A percentile compares a stretch with the other conserved stretches of the same genome.
These are phyloP conservation scores for Acanthornis magna DNA, from an alignment of 2,797 vertebrate genomes.

Conservation along the genomic window DNA sequence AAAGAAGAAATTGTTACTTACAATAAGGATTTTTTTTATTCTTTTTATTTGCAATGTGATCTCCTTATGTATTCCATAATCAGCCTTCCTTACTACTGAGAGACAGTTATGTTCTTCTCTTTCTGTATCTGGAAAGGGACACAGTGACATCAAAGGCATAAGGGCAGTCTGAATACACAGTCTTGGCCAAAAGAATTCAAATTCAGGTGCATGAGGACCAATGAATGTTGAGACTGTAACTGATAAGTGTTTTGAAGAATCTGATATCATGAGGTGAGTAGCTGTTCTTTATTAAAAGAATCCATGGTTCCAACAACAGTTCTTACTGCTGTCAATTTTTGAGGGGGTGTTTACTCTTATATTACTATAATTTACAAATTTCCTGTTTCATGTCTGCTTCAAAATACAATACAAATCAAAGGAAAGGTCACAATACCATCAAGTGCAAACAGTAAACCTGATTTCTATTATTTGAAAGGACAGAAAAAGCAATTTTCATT, in stretches of 20 bases:
- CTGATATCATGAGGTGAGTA: slow-evolving; percentile 16
- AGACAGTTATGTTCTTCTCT: slow-evolving; percentile 60
- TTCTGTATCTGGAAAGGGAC: slow-evolving; percentile 61
- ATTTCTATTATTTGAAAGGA: not conserved
- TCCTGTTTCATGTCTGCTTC: not conserved
- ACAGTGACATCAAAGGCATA: slow-evolving; percentile 51
- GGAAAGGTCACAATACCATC: not conserved
- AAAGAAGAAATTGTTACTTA: not conserved
- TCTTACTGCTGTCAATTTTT: not conserved
- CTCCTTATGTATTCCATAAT: slow-evolving; percentile 28
- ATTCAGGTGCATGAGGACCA: slow-evolving; percentile 47
- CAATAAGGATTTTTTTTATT: not conserved
- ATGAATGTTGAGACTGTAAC: slow-evolving; percentile 29
- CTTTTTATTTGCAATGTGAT: slow-evolving; percentile 1
- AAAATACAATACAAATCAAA: not conserved
- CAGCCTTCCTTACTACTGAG: slow-evolving; percentile 31
- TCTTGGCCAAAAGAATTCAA: slow-evolving; percentile 57
- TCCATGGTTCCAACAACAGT: not conserved
- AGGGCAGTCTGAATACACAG: slow-evolving; percentile 44
- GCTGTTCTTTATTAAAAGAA: slow-evolving; percentile 26
- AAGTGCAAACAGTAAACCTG: not conserved
- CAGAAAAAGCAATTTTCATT: not conserved
- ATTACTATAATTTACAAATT: not conserved
- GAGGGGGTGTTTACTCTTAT: not conserved
- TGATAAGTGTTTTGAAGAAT: slow-evolving; percentile 13